Evolutionary conservation across 2,888 invertebrate genomes (phyloP).

Genomic region (Caenorhabditis virilis): DNA sequence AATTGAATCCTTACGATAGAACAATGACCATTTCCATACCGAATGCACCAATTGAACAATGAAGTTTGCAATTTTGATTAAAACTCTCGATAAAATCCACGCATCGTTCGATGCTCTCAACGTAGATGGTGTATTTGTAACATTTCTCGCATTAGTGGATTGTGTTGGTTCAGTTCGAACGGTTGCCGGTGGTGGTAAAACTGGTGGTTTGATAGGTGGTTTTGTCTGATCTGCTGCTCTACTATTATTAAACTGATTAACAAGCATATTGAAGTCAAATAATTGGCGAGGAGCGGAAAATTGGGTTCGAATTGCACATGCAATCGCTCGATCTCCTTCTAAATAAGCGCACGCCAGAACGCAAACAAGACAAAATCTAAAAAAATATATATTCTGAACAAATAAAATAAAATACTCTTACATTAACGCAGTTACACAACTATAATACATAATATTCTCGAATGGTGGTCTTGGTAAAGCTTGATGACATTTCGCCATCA

Average conservation of each 20-base stretch:
- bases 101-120: slow-evolving; percentile 37
- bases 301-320: slow-evolving; percentile 57
- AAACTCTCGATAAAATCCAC: slow-evolving; percentile 13
- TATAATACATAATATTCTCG: slow-evolving; percentile 78
- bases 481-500: slow-evolving; percentile 72
- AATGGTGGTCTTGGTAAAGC: slow-evolving; percentile 79
- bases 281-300: slow-evolving; percentile 34
- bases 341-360: slow-evolving; percentile 68
- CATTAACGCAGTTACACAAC: slow-evolving; percentile 68
- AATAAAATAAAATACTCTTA: slow-evolving; percentile 40
- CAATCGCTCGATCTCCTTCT: slow-evolving; percentile 67
- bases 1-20: slow-evolving; percentile 22
- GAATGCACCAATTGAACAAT: slow-evolving; percentile 35
- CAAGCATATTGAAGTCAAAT: slow-evolving; percentile 43
- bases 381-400: slow-evolving; percentile 19
- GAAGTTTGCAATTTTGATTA: slow-evolving; percentile 31
- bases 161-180: not conserved
- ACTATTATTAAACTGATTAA: too few relatives aligned
- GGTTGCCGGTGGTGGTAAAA: too few relatives aligned
- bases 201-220: not conserved
- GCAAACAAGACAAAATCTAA: slow-evolving; percentile 67
- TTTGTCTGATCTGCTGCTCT: too few relatives aligned
- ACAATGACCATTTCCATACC: slow-evolving; percentile 44
- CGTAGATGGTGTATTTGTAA: slow-evolving; percentile 16
- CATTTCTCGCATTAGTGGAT: slow-evolving; percentile 1